phyloP scores from a whole-genome alignment of 1,140 invertebrate genomes.

The Mercenaria mercenaria region DNA sequence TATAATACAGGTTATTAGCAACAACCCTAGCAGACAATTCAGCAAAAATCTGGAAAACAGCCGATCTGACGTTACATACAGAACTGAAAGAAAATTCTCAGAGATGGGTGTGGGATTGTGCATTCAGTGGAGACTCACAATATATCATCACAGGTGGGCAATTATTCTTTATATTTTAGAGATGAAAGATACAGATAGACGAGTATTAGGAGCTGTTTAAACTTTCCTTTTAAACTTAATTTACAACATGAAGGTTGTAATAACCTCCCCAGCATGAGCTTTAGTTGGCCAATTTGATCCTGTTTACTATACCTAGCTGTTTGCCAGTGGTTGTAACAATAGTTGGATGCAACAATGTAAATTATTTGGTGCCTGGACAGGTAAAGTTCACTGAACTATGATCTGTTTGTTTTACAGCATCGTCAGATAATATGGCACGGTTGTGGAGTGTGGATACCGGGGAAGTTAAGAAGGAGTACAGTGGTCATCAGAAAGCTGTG shows the following conservation, averaged over 20 bases:
- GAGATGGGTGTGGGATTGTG: conserved; percentile 99
- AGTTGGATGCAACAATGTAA: no score
- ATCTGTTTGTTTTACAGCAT: conserved; percentile 91
- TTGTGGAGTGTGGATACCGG: conserved; percentile 96
- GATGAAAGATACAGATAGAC: not conserved
- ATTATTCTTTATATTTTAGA: not conserved
- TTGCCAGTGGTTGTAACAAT: no score
- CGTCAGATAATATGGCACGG: conserved; percentile 96
- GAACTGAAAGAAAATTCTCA: conserved; percentile 93
- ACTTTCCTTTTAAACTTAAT: no score
- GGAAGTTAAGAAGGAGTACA: conserved; percentile 95
- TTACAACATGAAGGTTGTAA: no score
- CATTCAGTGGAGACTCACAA: conserved; percentile 98
- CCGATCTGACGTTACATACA: conserved; percentile 91
- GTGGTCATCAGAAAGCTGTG: conserved; percentile 97
- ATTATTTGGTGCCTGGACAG: no score
- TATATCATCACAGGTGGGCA: conserved; percentile 95
- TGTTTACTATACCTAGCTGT: no score
- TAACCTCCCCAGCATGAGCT: no score
- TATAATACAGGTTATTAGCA: conserved; percentile 95
- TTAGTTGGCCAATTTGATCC: no score
- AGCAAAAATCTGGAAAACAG: conserved; percentile 95
- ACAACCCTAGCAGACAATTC: conserved; percentile 98
- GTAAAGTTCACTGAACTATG: no score
- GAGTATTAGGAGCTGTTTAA: no score